These are phyloP conservation scores for Metopia argyrocephala DNA, from an alignment of 2,888 invertebrate species.

Conservation along the genomic window DNA sequence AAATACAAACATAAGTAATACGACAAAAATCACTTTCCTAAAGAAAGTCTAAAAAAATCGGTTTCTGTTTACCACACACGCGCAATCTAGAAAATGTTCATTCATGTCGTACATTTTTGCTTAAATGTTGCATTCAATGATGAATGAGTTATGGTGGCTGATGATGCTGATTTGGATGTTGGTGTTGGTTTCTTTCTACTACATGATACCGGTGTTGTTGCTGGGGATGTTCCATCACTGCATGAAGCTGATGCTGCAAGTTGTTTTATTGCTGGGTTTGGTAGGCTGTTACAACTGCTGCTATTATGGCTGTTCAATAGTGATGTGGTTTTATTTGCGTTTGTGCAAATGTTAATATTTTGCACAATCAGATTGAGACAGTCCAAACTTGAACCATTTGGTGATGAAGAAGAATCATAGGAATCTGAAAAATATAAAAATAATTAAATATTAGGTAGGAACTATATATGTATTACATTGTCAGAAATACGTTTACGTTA, in stretches of 20 bases:
- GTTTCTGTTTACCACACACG: slow-evolving; percentile 38
- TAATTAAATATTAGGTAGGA: no score
- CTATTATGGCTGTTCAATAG: slow-evolving; percentile 27
- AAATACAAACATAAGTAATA: no score
- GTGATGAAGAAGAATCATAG: slow-evolving; percentile 73
- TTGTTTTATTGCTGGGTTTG: background rate
- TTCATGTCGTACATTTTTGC: slow-evolving; percentile 75
- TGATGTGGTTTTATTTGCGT: slow-evolving; percentile 44
- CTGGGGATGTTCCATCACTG: slow-evolving; percentile 58
- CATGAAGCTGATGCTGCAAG: slow-evolving; percentile 32
- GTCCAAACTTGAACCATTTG: slow-evolving; percentile 82
- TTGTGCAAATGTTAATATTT: slow-evolving; percentile 80
- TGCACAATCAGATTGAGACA: slow-evolving; percentile 86
- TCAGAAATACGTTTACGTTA: no score
- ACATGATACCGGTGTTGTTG: slow-evolving; percentile 50
- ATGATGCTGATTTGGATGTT: slow-evolving; percentile 49
- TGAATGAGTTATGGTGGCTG: slow-evolving; percentile 66
- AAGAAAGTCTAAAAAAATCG: no score
- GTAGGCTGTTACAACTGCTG: slow-evolving; percentile 66
- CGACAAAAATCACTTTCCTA: no score
- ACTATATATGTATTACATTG: no score
- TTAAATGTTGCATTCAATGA: slow-evolving; percentile 75
- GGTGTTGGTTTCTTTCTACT: slow-evolving; percentile 47
- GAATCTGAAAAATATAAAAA: slow-evolving; percentile 77
- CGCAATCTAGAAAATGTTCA: background rate